Evolutionary conservation across 2,797 vertebrate genomes (phyloP), one percentile per base, ranked within the genome.

Genomic region (Enoplosus armatus): DNA sequence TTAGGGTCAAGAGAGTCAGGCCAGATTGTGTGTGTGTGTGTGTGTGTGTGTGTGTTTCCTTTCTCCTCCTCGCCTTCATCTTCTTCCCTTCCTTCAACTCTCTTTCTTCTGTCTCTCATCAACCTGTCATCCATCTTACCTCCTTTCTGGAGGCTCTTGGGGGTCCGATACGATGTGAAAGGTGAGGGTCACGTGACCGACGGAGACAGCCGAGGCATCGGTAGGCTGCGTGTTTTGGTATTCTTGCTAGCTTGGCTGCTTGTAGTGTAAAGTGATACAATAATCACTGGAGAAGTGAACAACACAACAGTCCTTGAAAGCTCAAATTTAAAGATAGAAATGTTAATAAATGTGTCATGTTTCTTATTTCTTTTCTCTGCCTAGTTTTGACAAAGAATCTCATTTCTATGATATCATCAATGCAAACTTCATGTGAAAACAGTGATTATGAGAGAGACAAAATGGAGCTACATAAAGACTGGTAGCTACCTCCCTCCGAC

Each of bases 1-100:
- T 82, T 29, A 24, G 63, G 72, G 78, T 81, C 74, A 70, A 72
- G 9, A 48, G 50, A 59, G 53, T 68, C 61, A 74, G 54, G 50
- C 24, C 51, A 54, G 43, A 2, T 72, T 47, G 70, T 48, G 48
- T 43, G 37, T 58, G 41, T 50, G 31, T 48, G n/a, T 59, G 26
- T 41, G 14, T 61, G 47, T 47, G 11, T 51, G 24, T 53, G 55
- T 59, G 37, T 29, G n/a, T 64, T 11, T 75, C 59, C n/a, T 60
- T 51, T 67, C 39, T 33, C 59, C 45, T 29, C 4, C 12, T 56
- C 0, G 6, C n/a, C 41, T 54, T 66, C 20, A 29, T 67, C 47
- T 62, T 26, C 55, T n/a, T 26, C 14, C 15, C 27, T 24, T 64
- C 51, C 35, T 12, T 55, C 18, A 20, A 1, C 39, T 18, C 48